A percentile compares a stretch with the other conserved stretches of the same genome.
Conservation (phyloP, 2,113 vertebrate genomes). For the Apistogramma diplotaenia region DNA sequence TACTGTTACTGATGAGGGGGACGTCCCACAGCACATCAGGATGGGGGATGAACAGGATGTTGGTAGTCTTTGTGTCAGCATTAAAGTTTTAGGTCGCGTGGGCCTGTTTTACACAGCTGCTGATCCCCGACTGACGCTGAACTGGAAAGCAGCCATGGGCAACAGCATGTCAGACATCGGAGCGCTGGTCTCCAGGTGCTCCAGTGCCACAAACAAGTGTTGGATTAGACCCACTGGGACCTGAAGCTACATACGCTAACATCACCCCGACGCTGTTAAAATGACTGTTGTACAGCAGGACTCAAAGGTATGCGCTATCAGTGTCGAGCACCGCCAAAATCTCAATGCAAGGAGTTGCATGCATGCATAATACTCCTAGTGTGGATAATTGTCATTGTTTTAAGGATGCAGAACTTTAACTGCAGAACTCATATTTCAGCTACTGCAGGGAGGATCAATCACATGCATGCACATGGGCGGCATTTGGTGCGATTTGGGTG, state of each 20-base stretch:
- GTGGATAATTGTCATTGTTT: not conserved
- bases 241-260: conserved; percentile 56
- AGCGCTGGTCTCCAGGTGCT: conserved; percentile 67
- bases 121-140: conserved; percentile 59
- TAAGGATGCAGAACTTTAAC: too few relatives aligned
- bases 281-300: conserved; percentile 36
- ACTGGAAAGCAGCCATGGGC: conserved; percentile 79
- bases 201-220: conserved; percentile 67
- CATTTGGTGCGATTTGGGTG: too few relatives aligned
- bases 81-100: conserved; percentile 79
- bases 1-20: conserved; percentile 5
- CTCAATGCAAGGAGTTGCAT: not conserved
- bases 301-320: conserved; percentile 1
- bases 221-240: conserved; percentile 68
- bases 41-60: conserved; percentile 16
- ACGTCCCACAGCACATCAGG: conserved; percentile 58
- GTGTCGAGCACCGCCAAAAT: not conserved
- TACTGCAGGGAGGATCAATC: not conserved
- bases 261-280: conserved; percentile 41
- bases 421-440: not conserved
- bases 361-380: not conserved
- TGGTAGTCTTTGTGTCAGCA: conserved; percentile 62
- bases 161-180: conserved; percentile 76
- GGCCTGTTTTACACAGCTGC: conserved; percentile 65
- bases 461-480: not conserved